phyloP scores from a whole-genome alignment of 2,113 vertebrate genomes.

The Macquaria australasica region DNA sequence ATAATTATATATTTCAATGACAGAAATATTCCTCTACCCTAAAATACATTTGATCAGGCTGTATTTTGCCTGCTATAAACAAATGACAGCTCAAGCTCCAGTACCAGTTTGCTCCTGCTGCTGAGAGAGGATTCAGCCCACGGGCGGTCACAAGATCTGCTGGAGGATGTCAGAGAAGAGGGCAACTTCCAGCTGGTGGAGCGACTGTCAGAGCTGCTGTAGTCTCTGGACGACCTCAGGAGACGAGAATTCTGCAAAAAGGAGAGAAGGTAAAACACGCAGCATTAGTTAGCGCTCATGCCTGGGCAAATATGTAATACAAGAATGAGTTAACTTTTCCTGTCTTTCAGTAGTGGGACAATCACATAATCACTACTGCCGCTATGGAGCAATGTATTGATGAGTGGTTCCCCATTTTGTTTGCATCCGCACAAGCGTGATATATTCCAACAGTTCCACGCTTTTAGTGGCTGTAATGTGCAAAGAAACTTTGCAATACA shows the following conservation, averaged over 20 bases:
- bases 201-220: conserved; percentile 82
- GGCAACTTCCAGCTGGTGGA: conserved; percentile 87
- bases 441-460: neutral
- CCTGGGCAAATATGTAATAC: neutral
- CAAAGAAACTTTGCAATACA: neutral
- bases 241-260: conserved; percentile 83
- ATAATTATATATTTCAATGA: neutral
- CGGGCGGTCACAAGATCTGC: conserved; percentile 84
- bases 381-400: neutral
- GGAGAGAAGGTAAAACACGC: neutral
- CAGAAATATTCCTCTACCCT: neutral
- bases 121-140: conserved; percentile 84
- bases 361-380: neutral
- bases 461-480: neutral
- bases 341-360: neutral
- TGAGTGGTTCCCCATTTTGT: neutral
- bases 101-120: conserved; percentile 89
- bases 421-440: neutral
- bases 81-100: conserved; percentile 9
- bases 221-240: conserved; percentile 85
- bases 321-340: neutral
- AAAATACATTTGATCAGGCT: neutral
- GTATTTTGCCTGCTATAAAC: conserved; percentile 10
- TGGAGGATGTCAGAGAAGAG: conserved; percentile 78
- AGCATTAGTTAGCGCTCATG: neutral